Evolutionary conservation across 2,113 vertebrate genomes (phyloP), one percentile per base, ranked within the genome.

Genomic region (Festucalex cinctus): DNA sequence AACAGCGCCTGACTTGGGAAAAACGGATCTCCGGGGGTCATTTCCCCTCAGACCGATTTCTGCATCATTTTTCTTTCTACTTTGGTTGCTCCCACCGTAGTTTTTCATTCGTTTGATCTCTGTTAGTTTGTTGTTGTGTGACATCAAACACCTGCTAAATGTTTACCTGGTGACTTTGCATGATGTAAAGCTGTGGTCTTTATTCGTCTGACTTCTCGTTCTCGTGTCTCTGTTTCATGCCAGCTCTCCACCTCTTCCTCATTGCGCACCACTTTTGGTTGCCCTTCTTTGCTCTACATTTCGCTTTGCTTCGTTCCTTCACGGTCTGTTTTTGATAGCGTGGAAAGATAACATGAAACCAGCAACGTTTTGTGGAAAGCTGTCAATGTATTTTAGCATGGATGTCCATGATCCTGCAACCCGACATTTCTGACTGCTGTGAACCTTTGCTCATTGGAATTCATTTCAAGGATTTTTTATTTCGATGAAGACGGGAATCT

Each of bases 261-360:
- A 66, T 72, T 66, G n/a, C 76, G 84, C 80, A 87, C 85, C 63
- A 80, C 70, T 88, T 88, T 70, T 82, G 63, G 67, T 64, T 76
- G 70, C 79, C 76, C 63, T 66, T 74, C 66, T 73, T 78, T 76
- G 86, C 63, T 83, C 88, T 90, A 90, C 81, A 83, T 89, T 61
- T 74, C 58, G 74, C 66, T 51, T 66, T 65, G 61, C 66, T 74
- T 69, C 65, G 68, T 76, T 49, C 37, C 71, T 28, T 76, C 65
- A 78, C 57, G 28, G 63, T 72, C 66, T 65, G 22, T 16, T 73
- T 70, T 19, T 61, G 74, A 75, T 66, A 66, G 53, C 46, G 36
- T 80, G 77, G 78, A 85, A 75, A 70, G 74, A 61, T 68, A 54
- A 46, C 75, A 60, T 63, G 71, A 57, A 75, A 59, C 56, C 8